These are phyloP conservation scores for Grallaria varia DNA, from an alignment of 2,113 vertebrate species.

Conservation along the genomic window DNA sequence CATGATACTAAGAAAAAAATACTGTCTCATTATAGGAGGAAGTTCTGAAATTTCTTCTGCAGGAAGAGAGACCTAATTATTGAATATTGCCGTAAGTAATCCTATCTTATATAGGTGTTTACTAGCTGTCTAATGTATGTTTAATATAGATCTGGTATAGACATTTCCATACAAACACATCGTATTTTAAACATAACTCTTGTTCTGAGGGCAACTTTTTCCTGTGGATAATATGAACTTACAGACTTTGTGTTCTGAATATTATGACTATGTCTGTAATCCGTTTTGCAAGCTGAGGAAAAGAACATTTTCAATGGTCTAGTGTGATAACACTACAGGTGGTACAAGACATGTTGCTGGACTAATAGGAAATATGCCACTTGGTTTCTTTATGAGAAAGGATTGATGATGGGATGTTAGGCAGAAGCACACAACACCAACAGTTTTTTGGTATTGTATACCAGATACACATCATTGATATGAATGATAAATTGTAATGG, in stretches of 20 bases:
- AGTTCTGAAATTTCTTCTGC: constrained; percentile 52
- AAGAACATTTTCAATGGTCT: not conserved
- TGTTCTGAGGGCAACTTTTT: not conserved
- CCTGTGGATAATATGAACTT: not conserved
- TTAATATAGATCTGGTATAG: not conserved
- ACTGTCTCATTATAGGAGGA: constrained; percentile 65
- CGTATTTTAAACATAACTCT: not conserved
- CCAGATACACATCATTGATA: not conserved
- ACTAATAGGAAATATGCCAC: not conserved
- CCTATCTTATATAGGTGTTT: not conserved
- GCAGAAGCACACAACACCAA: not conserved
- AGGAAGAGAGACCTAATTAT: constrained; percentile 71
- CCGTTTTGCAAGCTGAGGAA: not conserved
- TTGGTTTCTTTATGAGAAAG: not conserved
- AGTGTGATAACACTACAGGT: not conserved
- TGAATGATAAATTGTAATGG: not conserved
- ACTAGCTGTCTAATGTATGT: not conserved
- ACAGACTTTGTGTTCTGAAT: not conserved
- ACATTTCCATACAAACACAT: not conserved
- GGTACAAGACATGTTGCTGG: not conserved
- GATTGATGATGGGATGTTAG: not conserved
- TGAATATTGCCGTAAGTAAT: constrained; percentile 76
- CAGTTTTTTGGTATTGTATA: not conserved
- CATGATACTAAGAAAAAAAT: not conserved
- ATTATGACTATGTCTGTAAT: not conserved